A percentile compares a stretch with the other conserved stretches of the same genome.
These are phyloP conservation scores for Agonum fuliginosum DNA, from an alignment of 2,888 invertebrate genomes.

Conservation along the genomic window DNA sequence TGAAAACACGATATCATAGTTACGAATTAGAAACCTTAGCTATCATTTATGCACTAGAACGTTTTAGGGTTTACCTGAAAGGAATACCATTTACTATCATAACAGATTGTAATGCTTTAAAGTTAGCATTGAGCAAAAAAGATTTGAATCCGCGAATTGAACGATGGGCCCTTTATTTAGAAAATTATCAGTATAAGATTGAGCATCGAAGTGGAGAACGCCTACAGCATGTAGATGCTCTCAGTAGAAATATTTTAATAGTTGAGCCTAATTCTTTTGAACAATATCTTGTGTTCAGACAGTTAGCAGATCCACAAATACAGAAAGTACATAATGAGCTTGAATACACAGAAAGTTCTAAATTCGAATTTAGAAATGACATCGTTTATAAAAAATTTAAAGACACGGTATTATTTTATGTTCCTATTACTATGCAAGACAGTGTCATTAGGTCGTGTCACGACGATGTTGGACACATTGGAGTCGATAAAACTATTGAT, in stretches of 20 bases:
- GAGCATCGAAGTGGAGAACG: constrained; percentile 63
- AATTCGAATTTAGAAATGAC: constrained; percentile 63
- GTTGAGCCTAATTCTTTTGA: constrained; percentile 64
- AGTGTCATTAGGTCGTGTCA: constrained; percentile 59
- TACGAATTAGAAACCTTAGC: constrained; percentile 67
- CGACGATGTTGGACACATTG: constrained; percentile 60
- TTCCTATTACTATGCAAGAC: constrained; percentile 45
- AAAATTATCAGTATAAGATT: too few species aligned
- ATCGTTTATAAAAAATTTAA: constrained; percentile 62
- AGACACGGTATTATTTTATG: constrained; percentile 56
- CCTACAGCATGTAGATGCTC: constrained; percentile 66
- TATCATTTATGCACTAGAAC: constrained; percentile 64
- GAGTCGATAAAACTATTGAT: constrained; percentile 47
- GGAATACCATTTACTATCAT: constrained; percentile 66
- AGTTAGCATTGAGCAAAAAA: constrained; percentile 65
- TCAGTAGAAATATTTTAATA: constrained; percentile 64
- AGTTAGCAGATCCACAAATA: constrained; percentile 63
- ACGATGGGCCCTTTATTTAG: constrained; percentile 66
- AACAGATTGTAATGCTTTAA: constrained; percentile 66
- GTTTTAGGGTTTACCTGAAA: constrained; percentile 65
- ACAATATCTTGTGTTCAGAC: constrained; percentile 61
- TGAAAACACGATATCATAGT: constrained; percentile 66
- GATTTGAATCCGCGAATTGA: constrained; percentile 66
- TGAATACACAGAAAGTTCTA: constrained; percentile 51
- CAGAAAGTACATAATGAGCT: constrained; percentile 61